Evolutionary conservation across 2,113 vertebrate genomes (phyloP), one percentile per base, ranked within the genome.

Genomic region (Cyprinus carpio): DNA sequence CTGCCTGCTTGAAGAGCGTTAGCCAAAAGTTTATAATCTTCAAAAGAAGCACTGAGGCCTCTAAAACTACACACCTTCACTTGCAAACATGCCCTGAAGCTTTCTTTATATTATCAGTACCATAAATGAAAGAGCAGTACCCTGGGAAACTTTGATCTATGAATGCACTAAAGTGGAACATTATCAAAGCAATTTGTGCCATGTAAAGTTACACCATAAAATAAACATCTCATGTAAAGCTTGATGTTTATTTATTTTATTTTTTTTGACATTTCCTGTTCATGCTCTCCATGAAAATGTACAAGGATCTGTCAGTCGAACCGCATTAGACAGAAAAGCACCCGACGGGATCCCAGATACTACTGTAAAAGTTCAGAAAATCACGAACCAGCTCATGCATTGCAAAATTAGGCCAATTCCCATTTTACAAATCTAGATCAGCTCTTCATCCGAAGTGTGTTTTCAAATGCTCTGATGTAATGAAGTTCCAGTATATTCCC

Each of bases 11-110:
- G 31, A 31, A 79, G 31, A 79, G 37, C 31, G 16, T 81, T 65
- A 12, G 37, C n/a, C 15, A 81, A 81, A 64, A 81, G 62, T 81
- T 67, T 31, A 10, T 81, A 67, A 81, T 81, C 79, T 69, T 81
- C 79, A 81, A 81, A 81, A 81, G 79, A 29, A 23, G 25, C 23
- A 11, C 40, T 12, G 9, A 51, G 25, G 40, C n/a, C n/a, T 81
- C 20, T 25, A 65, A 49, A 46, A 81, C 78, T 29, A 23, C 7
- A 29, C 78, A 81, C 78, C 40, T 81, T 81, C 20, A 67, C 79
- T 67, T 58, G 62, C 43, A 69, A 67, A 67, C 62, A 69, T 69
- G 9, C 40, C 79, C 79, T 1, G 16, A 20, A 51, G 25, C 64
- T 10, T 51, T 81, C 62, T 51, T 49, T 51, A 81, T 51, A 69